Conservation (phyloP, 92 coral and sea anemone species). For the Epizoanthus stellaris region DNA sequence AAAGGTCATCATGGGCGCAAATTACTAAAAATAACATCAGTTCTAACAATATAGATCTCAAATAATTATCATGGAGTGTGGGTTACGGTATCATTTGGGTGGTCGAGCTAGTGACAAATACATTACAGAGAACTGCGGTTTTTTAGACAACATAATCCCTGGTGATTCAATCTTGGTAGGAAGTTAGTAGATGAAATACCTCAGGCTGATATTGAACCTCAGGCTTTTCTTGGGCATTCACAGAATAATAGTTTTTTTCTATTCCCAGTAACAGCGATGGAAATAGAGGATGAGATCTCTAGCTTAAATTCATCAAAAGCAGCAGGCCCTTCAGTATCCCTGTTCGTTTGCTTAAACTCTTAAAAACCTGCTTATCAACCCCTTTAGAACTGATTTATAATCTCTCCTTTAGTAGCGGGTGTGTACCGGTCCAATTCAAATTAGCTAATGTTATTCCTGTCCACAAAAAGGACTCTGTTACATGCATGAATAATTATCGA, state of each 20-base stretch:
- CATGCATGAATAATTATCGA: conserved; percentile 42
- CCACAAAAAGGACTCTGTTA: conserved; percentile 36
- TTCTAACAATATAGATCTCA: too few species aligned
- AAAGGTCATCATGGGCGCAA: too few species aligned
- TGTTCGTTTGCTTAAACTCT: conserved; percentile 22
- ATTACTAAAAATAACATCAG: too few species aligned
- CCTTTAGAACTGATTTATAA: conserved; percentile 42
- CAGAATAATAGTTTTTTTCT: conserved; percentile 4
- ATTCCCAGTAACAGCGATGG: conserved; percentile 31
- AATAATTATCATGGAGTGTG: too few species aligned
- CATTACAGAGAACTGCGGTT: too few species aligned
- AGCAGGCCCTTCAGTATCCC: conserved; percentile 58
- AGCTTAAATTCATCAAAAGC: conserved; percentile 18
- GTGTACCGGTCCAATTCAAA: conserved; percentile 52
- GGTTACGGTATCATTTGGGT: too few species aligned
- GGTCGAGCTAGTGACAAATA: too few species aligned
- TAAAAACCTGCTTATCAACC: conserved; percentile 37
- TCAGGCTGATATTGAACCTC: conserved; percentile 9
- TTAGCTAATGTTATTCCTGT: conserved; percentile 34
- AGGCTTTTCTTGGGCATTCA: conserved; percentile 1
- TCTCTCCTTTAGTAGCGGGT: conserved; percentile 50
- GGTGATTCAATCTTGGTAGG: not conserved
- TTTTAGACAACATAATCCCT: too few species aligned
- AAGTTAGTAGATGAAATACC: conserved; percentile 10
- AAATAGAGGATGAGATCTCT: conserved; percentile 31